Percentiles rank a stretch among this genome's conserved stretches.
Evolutionary conservation across 2,797 vertebrate species (phyloP).

Genomic region (Lerista edwardsae): DNA sequence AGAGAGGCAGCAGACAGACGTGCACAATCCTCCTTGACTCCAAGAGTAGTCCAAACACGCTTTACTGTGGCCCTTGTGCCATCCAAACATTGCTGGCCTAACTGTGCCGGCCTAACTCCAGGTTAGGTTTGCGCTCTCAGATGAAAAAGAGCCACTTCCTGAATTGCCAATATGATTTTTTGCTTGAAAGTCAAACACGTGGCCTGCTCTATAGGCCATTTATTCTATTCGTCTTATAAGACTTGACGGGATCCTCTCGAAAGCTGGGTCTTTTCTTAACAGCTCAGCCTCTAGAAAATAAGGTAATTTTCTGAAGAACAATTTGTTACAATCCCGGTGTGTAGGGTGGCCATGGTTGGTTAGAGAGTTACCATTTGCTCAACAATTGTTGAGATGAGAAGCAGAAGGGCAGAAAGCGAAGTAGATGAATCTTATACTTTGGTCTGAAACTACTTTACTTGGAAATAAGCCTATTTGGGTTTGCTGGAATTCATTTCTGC

Average conservation of each 20-base stretch:
- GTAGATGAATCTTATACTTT: background rate
- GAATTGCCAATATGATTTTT: background rate
- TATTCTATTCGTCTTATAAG: background rate
- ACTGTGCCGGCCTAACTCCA: too few relatives aligned
- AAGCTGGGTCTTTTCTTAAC: background rate
- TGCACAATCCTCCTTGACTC: too few relatives aligned
- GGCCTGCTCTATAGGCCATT: background rate
- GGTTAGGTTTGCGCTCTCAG: too few relatives aligned
- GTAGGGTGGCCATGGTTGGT: background rate
- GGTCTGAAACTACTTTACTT: slow-evolving; percentile 25
- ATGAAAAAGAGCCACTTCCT: slow-evolving; percentile 11
- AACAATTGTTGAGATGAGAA: background rate
- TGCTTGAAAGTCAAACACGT: background rate
- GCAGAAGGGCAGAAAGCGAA: background rate
- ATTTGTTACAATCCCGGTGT: background rate
- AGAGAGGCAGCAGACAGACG: too few relatives aligned
- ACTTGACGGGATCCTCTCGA: background rate
- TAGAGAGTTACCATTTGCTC: background rate
- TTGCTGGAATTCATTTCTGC: background rate
- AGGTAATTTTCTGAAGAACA: background rate
- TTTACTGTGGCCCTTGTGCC: too few relatives aligned
- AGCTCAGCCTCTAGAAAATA: background rate
- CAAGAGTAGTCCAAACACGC: too few relatives aligned
- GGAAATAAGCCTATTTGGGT: slow-evolving; percentile 19
- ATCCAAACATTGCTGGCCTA: too few relatives aligned